Evolutionary conservation across 1,140 invertebrate genomes (phyloP), one percentile per base, ranked within the genome.

Genomic region (Trigoniulus corallinus): DNA sequence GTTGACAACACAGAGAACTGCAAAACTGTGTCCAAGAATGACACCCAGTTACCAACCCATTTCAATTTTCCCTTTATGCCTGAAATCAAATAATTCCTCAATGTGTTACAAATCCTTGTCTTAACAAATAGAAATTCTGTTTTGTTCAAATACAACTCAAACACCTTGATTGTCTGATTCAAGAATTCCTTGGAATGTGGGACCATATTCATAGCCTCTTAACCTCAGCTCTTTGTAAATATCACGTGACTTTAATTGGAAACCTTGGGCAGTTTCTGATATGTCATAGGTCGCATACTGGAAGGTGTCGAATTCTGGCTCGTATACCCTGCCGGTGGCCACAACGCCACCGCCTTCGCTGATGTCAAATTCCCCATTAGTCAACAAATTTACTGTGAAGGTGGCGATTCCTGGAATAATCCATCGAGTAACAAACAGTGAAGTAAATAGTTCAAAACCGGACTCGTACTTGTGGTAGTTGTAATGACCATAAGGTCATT

Each of bases 201-300:
- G 86, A 7, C 71, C 71, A 64, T 98, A 98, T 63, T 97, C 88
- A 64, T 98, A 98, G 3, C 93, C 94, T 53, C 92, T 72, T 0
- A 97, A 72, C 53, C 87, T 69, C 12, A 98, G 70, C 64, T 95
- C 91, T 64, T 95, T 95, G 72, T 98, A 98, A 15, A 95, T 72
- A 61, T 98, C 93, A 21, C 72, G 69, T 13, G 70, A 70, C 3
- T 67, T 73, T 18, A 97, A 68, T 24, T 75, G 70, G 46, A 85
- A 65, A 66, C 47, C 64, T 61, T 21, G 72, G 70, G 1, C 53
- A 23, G 58, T 53, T 23, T 59, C 58, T 15, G 56, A 48, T 15
- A 64, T 67, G 12, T 58, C 37, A 7, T 73, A 57, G 43, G 57
- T 50, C 54, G 62, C 56, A 52, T 62, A 64, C 50, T 60, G 61